phyloP scores from a whole-genome alignment of 1,140 invertebrate species.

The Anadara kagoshimensis region DNA sequence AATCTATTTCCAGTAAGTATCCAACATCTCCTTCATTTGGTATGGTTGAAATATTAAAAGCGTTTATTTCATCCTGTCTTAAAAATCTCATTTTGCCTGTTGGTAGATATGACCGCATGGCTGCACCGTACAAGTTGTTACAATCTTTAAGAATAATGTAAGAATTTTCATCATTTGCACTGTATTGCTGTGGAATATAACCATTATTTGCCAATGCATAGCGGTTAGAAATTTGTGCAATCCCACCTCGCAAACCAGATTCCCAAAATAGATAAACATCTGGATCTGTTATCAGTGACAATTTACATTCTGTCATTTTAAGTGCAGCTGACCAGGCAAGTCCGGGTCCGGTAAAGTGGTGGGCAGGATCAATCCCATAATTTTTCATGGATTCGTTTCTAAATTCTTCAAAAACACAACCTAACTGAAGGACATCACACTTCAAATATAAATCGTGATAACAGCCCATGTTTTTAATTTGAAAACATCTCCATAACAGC shows the following conservation, averaged over 20 bases:
- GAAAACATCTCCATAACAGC: slow-evolving; percentile 69
- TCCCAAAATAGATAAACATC: slow-evolving; percentile 16
- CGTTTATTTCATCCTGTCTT: slow-evolving; percentile 26
- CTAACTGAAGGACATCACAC: slow-evolving; percentile 47
- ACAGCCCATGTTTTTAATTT: slow-evolving; percentile 66
- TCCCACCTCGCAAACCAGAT: slow-evolving; percentile 27
- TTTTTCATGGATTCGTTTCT: slow-evolving; percentile 38
- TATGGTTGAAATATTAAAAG: slow-evolving; percentile 55
- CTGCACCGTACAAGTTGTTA: neutral
- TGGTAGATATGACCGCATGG: neutral
- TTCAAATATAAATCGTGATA: slow-evolving; percentile 72
- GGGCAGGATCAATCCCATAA: slow-evolving; percentile 54
- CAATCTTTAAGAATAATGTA: slow-evolving; percentile 35
- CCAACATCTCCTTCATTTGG: neutral
- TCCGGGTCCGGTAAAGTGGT: slow-evolving; percentile 57
- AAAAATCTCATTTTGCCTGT: neutral
- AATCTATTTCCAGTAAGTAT: slow-evolving; percentile 21
- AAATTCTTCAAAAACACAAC: slow-evolving; percentile 76
- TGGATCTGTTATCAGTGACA: slow-evolving; percentile 43
- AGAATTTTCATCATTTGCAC: neutral
- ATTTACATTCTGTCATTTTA: slow-evolving; percentile 47
- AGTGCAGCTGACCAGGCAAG: slow-evolving; percentile 60
- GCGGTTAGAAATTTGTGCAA: slow-evolving; percentile 36
- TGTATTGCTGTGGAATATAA: slow-evolving; percentile 21
- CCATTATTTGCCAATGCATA: slow-evolving; percentile 34